Evolutionary conservation across 2,888 invertebrate species (phyloP).

Genomic region (Agriopis leucophaearia): DNA sequence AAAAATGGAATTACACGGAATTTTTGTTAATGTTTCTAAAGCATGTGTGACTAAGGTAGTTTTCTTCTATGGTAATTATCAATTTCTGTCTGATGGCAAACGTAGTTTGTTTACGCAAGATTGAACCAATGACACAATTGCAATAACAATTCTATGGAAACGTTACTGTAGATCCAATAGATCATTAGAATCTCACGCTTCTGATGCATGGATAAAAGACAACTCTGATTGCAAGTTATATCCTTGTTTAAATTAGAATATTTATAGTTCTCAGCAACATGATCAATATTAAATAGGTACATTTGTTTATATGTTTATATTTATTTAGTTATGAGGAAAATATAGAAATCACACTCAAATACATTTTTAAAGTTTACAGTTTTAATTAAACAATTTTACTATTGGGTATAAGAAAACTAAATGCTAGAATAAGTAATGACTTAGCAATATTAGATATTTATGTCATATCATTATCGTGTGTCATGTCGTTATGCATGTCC

Average conservation of each 20-base stretch:
- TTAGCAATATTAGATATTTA: background rate
- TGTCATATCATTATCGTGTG: too few relatives aligned
- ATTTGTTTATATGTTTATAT: background rate
- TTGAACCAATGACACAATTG: conserved; percentile 42
- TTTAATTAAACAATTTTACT: background rate
- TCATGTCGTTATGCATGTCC: too few relatives aligned
- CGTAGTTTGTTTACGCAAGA: conserved; percentile 22
- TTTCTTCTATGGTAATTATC: background rate
- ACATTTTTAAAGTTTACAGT: background rate
- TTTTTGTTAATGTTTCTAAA: background rate
- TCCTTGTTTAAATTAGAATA: conserved; percentile 16
- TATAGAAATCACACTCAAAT: background rate
- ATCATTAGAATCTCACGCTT: conserved; percentile 20
- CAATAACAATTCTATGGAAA: conserved; percentile 47
- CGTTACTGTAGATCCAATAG: conserved; percentile 41
- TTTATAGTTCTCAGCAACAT: conserved; percentile 9
- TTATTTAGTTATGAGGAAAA: background rate
- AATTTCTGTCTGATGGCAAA: conserved; percentile 20
- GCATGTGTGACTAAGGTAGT: background rate
- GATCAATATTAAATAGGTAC: background rate
- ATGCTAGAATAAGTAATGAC: background rate
- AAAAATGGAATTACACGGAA: background rate
- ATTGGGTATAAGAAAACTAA: background rate
- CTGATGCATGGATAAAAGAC: conserved; percentile 27
- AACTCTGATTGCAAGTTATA: conserved; percentile 17